Evolutionary conservation across 1,140 invertebrate species (phyloP).

Genomic region (Capitella teleta): DNA sequence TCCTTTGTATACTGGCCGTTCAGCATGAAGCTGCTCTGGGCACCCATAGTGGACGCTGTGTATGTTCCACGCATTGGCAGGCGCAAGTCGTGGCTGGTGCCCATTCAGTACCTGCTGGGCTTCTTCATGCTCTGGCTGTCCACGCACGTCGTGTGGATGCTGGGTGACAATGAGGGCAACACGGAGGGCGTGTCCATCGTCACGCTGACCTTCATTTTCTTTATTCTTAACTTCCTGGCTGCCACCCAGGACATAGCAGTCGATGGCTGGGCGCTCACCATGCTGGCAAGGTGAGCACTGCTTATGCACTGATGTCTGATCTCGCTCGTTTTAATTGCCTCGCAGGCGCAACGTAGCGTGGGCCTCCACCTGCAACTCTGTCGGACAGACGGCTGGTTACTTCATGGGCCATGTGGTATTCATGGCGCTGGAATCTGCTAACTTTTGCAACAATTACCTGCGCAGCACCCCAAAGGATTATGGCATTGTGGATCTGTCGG

Average conservation of each 20-base stretch:
- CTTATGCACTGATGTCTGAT: neutral
- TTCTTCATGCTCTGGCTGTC: conserved; percentile 76
- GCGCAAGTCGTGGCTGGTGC: conserved; percentile 94
- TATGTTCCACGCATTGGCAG: conserved; percentile 74
- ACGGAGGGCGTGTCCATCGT: conserved; percentile 46
- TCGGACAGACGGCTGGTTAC: conserved; percentile 95
- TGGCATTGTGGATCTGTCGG: conserved; percentile 74
- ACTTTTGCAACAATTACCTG: conserved; percentile 91
- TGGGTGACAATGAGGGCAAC: conserved; percentile 50
- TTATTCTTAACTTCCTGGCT: conserved; percentile 86
- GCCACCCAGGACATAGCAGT: conserved; percentile 99
- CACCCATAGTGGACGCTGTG: conserved; percentile 89
- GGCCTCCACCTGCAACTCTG: conserved; percentile 96
- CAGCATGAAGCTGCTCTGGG: conserved; percentile 89
- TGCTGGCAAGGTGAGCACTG: conserved; percentile 71
- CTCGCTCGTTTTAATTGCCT: conserved; percentile 25
- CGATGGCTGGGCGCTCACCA: conserved; percentile 98
- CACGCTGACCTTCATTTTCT: conserved; percentile 74
- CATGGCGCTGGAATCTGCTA: conserved; percentile 88
- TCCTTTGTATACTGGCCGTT: conserved; percentile 98
- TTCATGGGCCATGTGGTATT: conserved; percentile 96
- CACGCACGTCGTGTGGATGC: conserved; percentile 53
- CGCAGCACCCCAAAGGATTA: conserved; percentile 56
- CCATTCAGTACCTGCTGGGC: conserved; percentile 65
- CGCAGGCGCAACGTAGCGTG: conserved; percentile 86